Conservation (phyloP, 2,888 invertebrate species). For the Xanthostigma xanthostigma region DNA sequence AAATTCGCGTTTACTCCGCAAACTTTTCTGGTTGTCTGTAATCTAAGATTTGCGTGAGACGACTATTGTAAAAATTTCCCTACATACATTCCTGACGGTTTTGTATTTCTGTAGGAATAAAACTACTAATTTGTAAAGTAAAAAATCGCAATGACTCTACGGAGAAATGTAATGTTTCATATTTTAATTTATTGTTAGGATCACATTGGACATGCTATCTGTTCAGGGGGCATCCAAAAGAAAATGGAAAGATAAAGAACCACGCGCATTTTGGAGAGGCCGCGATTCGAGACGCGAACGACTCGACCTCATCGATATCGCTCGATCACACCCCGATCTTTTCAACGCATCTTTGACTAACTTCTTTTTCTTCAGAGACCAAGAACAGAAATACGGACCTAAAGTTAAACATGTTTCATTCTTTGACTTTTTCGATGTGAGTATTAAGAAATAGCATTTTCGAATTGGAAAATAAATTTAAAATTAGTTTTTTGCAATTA, state of each 20-base stretch:
- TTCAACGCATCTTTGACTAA: constrained; percentile 88
- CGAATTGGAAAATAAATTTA: background rate
- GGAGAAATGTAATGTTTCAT: background rate
- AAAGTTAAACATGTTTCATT: constrained; percentile 73
- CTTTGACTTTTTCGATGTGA: constrained; percentile 87
- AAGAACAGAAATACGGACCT: constrained; percentile 74
- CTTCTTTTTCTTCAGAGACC: constrained; percentile 87
- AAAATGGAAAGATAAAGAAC: constrained; percentile 57
- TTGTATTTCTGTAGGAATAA: too few relatives aligned
- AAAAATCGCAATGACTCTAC: too few relatives aligned
- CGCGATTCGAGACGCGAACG: constrained; percentile 80
- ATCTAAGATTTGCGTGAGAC: too few relatives aligned
- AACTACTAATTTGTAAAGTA: too few relatives aligned
- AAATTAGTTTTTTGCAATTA: background rate
- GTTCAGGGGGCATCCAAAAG: constrained; percentile 57
- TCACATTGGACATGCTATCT: constrained; percentile 78
- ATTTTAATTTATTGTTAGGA: constrained; percentile 32
- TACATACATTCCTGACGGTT: too few relatives aligned
- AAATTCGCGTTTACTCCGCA: too few relatives aligned
- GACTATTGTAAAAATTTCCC: too few relatives aligned
- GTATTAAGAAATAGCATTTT: constrained; percentile 21
- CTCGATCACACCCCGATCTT: constrained; percentile 56
- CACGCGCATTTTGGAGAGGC: constrained; percentile 81
- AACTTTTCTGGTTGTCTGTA: too few relatives aligned
- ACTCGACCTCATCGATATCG: constrained; percentile 65